Evolutionary conservation across 2,888 invertebrate genomes (phyloP), one percentile per base, ranked within the genome.

Genomic region (Lycia hirtaria): DNA sequence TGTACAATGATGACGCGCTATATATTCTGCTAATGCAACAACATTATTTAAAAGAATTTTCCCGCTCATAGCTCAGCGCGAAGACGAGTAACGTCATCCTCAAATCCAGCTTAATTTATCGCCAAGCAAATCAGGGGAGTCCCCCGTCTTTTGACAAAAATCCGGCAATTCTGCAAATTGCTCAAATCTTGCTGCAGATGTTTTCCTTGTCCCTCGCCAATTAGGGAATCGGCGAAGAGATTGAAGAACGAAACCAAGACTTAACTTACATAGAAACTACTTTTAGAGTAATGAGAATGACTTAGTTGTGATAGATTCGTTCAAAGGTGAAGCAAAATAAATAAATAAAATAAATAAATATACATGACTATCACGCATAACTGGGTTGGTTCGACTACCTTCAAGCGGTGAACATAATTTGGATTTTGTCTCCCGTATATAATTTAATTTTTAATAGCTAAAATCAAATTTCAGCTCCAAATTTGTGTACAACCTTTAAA

Each of bases 71-170:
- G 33, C 28, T 26, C 30, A 9, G 37, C 22, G 41, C 22, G 9
- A 14, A 53, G 50, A 56, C 40, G 50, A 51, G 50, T 53, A 32
- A 50, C 33, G 50, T 58, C 50, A 53, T 44, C 24, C 41, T 15
- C 5, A 30, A 55, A 60, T 52, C 57, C 45, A 41, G 43, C 28
- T 35, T 48, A 51, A 59, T 62, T 62, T 60, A 57, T 57, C 32
- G 44, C 37, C 52, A 22, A 45, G 20, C 37, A 56, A 26, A 47
- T 38, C 15, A 17, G 43, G 45, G 50, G 41, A 28, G 28, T 19
- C 19, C 17, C 22, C 30, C 24, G 15, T 20, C 41, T 35, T 48
- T 33, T 22, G 45, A 56, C 40, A 40, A 45, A 56, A 56, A 40
- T 51, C 45, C 51, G 35, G 45, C 45, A 35, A 44, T 47, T 51